phyloP scores from a whole-genome alignment of 1,140 invertebrate species.

The Helicoverpa zea region DNA sequence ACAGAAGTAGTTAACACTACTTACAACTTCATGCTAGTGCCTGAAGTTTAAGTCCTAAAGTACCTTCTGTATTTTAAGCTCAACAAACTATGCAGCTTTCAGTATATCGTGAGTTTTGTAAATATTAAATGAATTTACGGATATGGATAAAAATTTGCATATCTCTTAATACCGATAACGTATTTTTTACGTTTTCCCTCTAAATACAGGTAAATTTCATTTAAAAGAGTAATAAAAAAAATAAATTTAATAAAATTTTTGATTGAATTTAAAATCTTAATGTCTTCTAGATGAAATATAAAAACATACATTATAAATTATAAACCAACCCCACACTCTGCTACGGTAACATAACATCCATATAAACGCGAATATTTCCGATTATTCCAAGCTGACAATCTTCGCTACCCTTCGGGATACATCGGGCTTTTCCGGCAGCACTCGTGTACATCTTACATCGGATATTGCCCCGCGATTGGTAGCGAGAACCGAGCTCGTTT shows the following conservation, averaged over 20 bases:
- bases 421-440: slow-evolving; percentile 32
- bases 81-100: too few relatives aligned
- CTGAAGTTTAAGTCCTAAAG: not conserved
- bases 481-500: slow-evolving; percentile 25
- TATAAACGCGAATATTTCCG: slow-evolving; percentile 20
- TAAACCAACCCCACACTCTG: too few relatives aligned
- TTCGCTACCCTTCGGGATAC: slow-evolving; percentile 42
- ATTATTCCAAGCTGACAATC: slow-evolving; percentile 24
- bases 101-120: too few relatives aligned
- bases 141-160: too few relatives aligned
- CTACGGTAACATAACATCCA: not conserved
- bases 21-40: not conserved
- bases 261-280: too few relatives aligned
- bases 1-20: slow-evolving; percentile 2
- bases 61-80: not conserved
- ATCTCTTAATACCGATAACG: not conserved
- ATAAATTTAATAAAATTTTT: too few relatives aligned
- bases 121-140: too few relatives aligned
- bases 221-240: too few relatives aligned
- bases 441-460: slow-evolving; percentile 44
- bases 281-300: too few relatives aligned
- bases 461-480: slow-evolving; percentile 51
- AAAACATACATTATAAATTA: too few relatives aligned
- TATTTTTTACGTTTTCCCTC: too few relatives aligned
- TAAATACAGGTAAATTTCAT: too few relatives aligned